Base-by-base conservation (phyloP, 2,113 vertebrate genomes). In the Syngnathoides biaculeatus region DNA sequence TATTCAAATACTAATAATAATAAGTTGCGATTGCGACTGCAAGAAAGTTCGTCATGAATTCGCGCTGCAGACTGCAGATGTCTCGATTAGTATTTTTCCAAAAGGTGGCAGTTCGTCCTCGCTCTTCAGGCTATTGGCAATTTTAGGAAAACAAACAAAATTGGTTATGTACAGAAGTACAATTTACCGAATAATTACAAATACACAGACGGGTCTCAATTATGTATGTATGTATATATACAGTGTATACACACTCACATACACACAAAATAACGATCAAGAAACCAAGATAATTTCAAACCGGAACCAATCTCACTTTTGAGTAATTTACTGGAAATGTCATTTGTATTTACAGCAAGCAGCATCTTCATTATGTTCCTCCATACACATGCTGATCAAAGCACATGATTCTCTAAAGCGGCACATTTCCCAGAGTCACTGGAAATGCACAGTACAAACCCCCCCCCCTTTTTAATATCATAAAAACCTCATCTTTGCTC, bases 311-410 rank as follows among this genome's bases (percentile, higher is more conserved):
- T 30, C 69, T 65, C 43, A 60, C 55, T 50, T 61, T 40, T 65
- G 70, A 68, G 42, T 72, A 74, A 72, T 38, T 13, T 30, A 59
- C 39, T 71, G 68, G 47, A 74, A 84, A 84, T 72, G 73, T 69
- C 67, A 63, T 52, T 74, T 75, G 70, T 84, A 86, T 86, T 74
- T 80, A 87, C 80, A 88, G 75, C 75, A 81, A 83, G 79, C 75
- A 76, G 77, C 30, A 58, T 78, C 45, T 71, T 71, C 48, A 56
- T 9, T 10, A n/a, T 69, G 15, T 66, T 65, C 20, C 50, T 45
- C 24, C 52, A 30, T 58, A 30, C 55, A 79, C 66, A 64, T 47
- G 71, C 75, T 24, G 55, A 48, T 75, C 64, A 69, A 27, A 60
- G 75, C 30, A 67, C 5, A 68, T 73, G 75, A 26, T 64, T 74